A percentile compares a stretch with the other conserved stretches of the same genome.
phyloP scores from a whole-genome alignment of 1,140 invertebrate genomes.

The Anthonomus grandis region DNA sequence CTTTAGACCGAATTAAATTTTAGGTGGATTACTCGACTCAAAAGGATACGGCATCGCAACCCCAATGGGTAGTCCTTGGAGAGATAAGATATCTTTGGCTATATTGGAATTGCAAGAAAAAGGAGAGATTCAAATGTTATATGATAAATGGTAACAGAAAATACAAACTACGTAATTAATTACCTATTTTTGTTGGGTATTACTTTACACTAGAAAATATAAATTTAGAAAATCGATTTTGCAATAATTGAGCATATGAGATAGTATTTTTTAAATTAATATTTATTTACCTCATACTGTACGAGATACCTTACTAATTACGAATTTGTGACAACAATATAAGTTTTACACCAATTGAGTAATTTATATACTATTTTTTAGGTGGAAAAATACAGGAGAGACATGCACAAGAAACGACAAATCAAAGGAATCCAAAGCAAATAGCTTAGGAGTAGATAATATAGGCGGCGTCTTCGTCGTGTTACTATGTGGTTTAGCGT shows the following conservation, averaged over 20 bases:
- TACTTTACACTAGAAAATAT: conserved; percentile 47
- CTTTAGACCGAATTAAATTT: not conserved
- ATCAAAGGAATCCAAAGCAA: conserved; percentile 72
- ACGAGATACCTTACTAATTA: not conserved
- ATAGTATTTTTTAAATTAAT: too few species aligned
- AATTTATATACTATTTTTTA: too few species aligned
- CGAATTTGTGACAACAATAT: too few species aligned
- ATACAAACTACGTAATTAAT: not conserved
- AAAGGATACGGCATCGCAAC: conserved; percentile 78
- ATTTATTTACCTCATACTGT: not conserved
- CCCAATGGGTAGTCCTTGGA: conserved; percentile 87
- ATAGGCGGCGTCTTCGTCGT: conserved; percentile 82
- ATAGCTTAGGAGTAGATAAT: conserved; percentile 82
- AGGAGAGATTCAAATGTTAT: conserved; percentile 90
- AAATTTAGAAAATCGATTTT: too few species aligned
- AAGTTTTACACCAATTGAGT: conserved; percentile 52
- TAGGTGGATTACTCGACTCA: conserved; percentile 28
- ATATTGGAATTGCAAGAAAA: conserved; percentile 95
- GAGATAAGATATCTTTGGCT: conserved; percentile 91
- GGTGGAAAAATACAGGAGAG: conserved; percentile 90
- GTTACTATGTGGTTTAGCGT: conserved; percentile 64
- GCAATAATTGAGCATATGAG: too few species aligned
- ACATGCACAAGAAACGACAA: conserved; percentile 88
- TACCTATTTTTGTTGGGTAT: too few species aligned
- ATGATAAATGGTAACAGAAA: conserved; percentile 70